Base-by-base conservation (phyloP, 2,797 vertebrate species). In the Chromobotia macracanthus region DNA sequence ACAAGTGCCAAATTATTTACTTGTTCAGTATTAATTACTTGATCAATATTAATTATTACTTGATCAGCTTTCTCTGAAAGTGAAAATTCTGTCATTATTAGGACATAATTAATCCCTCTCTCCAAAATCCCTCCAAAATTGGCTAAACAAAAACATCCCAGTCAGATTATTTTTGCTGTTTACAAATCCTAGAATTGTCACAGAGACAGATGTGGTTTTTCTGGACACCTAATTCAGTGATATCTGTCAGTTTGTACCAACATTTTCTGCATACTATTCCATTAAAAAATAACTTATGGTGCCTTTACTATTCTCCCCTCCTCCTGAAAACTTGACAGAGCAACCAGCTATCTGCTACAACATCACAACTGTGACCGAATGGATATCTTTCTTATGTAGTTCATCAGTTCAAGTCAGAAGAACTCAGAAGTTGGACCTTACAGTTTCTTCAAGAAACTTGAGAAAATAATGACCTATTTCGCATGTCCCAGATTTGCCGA, bases 401-500 rank as follows among this genome's bases (percentile, higher is more conserved):
- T 79, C 82, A 82, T 11, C n/a, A 25, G 68, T 73, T 79, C 56
- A 51, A 74, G 61, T 74, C 68, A 60, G 41, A 75, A 80, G 75
- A 83, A 75, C 64, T 78, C 70, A 64, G 50, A 83, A 83, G 82
- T 82, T 85, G 61, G 41, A 73, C 75, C 64, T 38, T 19, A 83
- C 48, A 64, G 35, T 82, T 80, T 75, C 73, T 38, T 28, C 25
- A 72, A 53, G 79, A 84, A 85, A 83, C 71, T 82, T 76, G 80
- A 41, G 71, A 77, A 81, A 74, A 87, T 83, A 79, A 85, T 84
- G 85, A 84, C 84, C 82, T 69, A 85, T 80, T 86, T 87, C 77
- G 58, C 60, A 75, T 83, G 83, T 86, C 87, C 87, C 78, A 88
- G 82, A 87, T 86, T 84, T 84, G 80, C 78, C 67, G 15, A 80